Evolutionary conservation across 2,888 invertebrate genomes (phyloP), one percentile per base, ranked within the genome.

Genomic region (Caenorhabditis sp.): DNA sequence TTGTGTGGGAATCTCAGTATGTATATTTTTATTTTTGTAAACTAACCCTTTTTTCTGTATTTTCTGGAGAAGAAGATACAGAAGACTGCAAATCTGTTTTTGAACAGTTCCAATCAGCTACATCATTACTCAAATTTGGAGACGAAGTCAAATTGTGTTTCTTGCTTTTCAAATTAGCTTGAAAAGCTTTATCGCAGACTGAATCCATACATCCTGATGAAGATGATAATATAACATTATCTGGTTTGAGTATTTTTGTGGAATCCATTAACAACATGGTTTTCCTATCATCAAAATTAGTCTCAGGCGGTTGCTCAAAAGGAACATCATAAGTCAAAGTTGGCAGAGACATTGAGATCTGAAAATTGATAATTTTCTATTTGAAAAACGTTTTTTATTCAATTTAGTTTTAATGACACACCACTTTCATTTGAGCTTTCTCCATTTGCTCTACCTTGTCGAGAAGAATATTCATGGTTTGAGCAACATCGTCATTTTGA

Each of bases 1-100:
- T 67, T 67, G 60, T 67, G 67, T 76, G 76, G 44, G 76, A 76
- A 76, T 26, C 60, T 76, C 60, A 58, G 53, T 22, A 50, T 44
- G 26, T 9, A 32, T 40, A 61, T 44, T 11, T 24, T 18, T 24
- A 24, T 9, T 44, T 9, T 22, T 24, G n/a, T 37, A 40, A 4
- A 37, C 71, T 71, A 37, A 71, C 71, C 53, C 35, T 40, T 44
- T 71, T 71, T 22, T 24, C 28, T 13, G 68, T 37, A 26, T 62
- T 44, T n/a, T 61, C 70, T 18, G 68, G 40, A 6, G 68, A 68
- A 28, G 24, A 56, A 1, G 20, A n/a, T 1, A 13, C 4, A 22
- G 51, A 24, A 24, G 51, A 47, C 40, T 8, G 13, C 11, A 40
- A 11, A 2, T 40, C 40, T 40, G 11, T 13, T 40, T 40, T 40